phyloP scores from a whole-genome alignment of 1,140 invertebrate genomes.

The Eupristina koningsbergeri region DNA sequence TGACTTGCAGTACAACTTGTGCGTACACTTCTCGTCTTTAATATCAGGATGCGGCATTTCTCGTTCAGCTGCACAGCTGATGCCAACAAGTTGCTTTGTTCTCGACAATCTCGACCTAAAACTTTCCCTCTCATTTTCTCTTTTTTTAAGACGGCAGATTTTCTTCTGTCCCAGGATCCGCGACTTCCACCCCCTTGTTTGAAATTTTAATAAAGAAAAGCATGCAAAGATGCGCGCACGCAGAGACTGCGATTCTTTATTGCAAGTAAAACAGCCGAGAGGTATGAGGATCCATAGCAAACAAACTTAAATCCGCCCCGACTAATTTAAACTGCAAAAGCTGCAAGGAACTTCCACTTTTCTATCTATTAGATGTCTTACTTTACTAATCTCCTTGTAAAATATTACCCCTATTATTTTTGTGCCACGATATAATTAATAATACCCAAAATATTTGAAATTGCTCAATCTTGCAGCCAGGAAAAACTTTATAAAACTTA shows the following conservation, averaged over 20 bases:
- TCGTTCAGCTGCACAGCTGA: constrained; percentile 45
- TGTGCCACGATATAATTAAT: neutral
- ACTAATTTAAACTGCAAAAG: neutral
- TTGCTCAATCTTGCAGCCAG: neutral
- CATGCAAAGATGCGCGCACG: neutral
- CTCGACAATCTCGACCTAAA: constrained; percentile 28
- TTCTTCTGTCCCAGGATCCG: neutral
- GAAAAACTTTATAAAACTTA: too few species aligned
- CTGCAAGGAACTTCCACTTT: neutral
- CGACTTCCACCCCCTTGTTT: constrained; percentile 44
- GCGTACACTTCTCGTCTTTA: constrained; percentile 21
- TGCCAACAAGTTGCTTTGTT: constrained; percentile 51
- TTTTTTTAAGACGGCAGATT: constrained; percentile 7
- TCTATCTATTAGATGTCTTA: neutral
- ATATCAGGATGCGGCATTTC: constrained; percentile 36
- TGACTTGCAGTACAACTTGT: neutral
- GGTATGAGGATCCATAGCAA: neutral
- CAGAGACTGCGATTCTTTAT: neutral
- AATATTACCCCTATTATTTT: neutral
- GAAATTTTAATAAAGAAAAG: constrained; percentile 44
- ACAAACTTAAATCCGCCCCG: constrained; percentile 20
- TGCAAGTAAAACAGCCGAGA: constrained; percentile 15
- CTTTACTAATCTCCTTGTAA: neutral
- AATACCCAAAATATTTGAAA: neutral
- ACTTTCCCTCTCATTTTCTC: constrained; percentile 8